Percentiles rank a stretch among this genome's conserved stretches.
These are phyloP conservation scores for Pseudomyrmex dendroicus DNA, from an alignment of 1,140 invertebrate species.

Conservation along the genomic window DNA sequence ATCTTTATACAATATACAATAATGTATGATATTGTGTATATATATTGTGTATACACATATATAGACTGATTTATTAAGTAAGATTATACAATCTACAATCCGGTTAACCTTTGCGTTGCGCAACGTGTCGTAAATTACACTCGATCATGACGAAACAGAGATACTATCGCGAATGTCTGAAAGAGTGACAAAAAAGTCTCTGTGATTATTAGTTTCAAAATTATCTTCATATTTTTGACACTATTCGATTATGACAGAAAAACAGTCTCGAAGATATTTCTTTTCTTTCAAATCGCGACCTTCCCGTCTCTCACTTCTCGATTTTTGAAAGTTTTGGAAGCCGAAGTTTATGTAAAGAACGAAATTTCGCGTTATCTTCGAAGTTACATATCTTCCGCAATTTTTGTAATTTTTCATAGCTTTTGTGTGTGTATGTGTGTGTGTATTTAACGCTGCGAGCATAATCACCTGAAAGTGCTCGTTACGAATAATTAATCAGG, in stretches of 20 bases:
- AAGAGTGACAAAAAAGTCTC: too few species aligned
- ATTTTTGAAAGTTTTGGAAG: not conserved
- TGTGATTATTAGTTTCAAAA: not conserved
- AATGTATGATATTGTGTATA: too few species aligned
- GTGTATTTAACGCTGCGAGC: not conserved
- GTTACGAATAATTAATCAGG: too few species aligned
- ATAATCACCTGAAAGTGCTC: not conserved
- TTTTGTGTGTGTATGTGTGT: not conserved
- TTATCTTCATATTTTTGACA: not conserved
- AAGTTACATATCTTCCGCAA: conserved; percentile 27
- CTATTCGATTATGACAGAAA: not conserved
- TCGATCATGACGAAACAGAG: too few species aligned
- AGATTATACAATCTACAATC: conserved; percentile 4
- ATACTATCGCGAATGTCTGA: too few species aligned
- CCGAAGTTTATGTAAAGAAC: conserved; percentile 15
- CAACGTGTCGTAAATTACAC: not conserved
- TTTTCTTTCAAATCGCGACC: not conserved
- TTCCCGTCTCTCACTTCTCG: not conserved
- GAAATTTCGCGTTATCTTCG: too few species aligned
- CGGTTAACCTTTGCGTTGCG: conserved; percentile 37
- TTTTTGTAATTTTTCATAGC: conserved; percentile 7
- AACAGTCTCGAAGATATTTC: not conserved
- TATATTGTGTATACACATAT: too few species aligned
- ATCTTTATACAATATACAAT: too few species aligned
- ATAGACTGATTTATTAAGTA: conserved; percentile 33